phyloP scores from a whole-genome alignment of 1,140 invertebrate genomes.

The Nilaparvata lugens region DNA sequence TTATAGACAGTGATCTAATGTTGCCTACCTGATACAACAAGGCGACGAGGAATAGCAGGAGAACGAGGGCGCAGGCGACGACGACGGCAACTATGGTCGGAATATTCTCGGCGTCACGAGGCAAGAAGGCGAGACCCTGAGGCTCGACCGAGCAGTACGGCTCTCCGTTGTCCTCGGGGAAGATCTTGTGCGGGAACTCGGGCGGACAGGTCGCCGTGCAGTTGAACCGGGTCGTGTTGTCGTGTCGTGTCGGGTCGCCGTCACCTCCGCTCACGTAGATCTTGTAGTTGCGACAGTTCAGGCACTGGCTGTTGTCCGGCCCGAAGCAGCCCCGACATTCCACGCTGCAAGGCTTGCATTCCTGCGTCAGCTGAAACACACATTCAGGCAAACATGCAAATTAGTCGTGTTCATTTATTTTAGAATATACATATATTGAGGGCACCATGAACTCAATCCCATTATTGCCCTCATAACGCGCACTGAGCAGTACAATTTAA shows the following conservation, averaged over 20 bases:
- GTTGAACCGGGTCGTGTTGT: slow-evolving; percentile 63
- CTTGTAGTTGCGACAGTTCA: slow-evolving; percentile 77
- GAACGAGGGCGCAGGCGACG: background rate
- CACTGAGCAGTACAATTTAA: too few relatives aligned
- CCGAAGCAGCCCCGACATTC: slow-evolving; percentile 82
- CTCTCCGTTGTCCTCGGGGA: slow-evolving; percentile 50
- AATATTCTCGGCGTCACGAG: background rate
- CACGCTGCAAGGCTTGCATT: slow-evolving; percentile 66
- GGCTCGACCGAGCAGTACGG: slow-evolving; percentile 69
- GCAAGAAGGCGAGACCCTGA: slow-evolving; percentile 20
- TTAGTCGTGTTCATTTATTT: too few relatives aligned
- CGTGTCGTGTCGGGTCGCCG: slow-evolving; percentile 40
- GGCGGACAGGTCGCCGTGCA: slow-evolving; percentile 78
- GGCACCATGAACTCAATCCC: too few relatives aligned
- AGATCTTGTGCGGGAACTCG: slow-evolving; percentile 67
- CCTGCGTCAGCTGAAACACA: slow-evolving; percentile 36
- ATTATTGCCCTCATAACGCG: too few relatives aligned
- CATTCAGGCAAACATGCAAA: too few relatives aligned
- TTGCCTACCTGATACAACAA: background rate
- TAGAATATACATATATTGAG: too few relatives aligned
- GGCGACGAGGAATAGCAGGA: background rate
- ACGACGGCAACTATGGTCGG: background rate
- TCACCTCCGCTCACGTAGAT: slow-evolving; percentile 54
- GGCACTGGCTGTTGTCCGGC: slow-evolving; percentile 64
- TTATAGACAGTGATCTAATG: too few relatives aligned